Evolutionary conservation across 1,140 invertebrate species (phyloP), one percentile per base, ranked within the genome.

Genomic region (Acyrthosiphon pisum): DNA sequence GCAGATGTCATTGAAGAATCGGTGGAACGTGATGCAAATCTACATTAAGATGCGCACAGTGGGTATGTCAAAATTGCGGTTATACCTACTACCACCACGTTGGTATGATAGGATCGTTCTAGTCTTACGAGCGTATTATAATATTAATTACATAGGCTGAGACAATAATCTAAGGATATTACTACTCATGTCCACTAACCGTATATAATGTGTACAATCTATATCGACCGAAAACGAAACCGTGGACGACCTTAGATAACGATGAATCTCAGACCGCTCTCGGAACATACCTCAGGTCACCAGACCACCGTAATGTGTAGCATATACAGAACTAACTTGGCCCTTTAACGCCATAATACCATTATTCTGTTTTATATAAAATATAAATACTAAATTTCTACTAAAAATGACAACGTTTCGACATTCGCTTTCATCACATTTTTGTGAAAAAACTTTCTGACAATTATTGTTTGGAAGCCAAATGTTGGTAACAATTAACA

Each of bases 161-260:
- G n/a, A 76, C 60, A 76, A 76, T 76, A n/a, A 76, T 76, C 60
- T n/a, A 76, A 76, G 60, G 60, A 76, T 68, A 76, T 76, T n/a
- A 76, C n/a, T 1, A 76, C 60, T 76, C 60, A 14, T 76, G n/a
- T 76, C 60, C n/a, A 76, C 60, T n/a, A 76, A 76, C 60, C 60
- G n/a, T 76, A 18, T 18, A 76, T 76, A 76, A 76, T n/a, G n/a
- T n/a, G 14, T n/a, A 76, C 6, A 76, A n/a, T 76, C 30, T 76
- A 76, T 76, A 76, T 76, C 60, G 18, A n/a, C 60, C 60, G n/a
- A 30, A 76, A 76, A 76, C n/a, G 11, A 14, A 76, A 76, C n/a
- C 14, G n/a, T 76, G 30, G n/a, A n/a, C 30, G n/a, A n/a, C 60
- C 60, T 76, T n/a, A 76, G 14, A 76, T 76, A n/a, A 76, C 14